These are phyloP conservation scores for Columba guinea DNA, from an alignment of 2,797 vertebrate species.

Conservation along the genomic window DNA sequence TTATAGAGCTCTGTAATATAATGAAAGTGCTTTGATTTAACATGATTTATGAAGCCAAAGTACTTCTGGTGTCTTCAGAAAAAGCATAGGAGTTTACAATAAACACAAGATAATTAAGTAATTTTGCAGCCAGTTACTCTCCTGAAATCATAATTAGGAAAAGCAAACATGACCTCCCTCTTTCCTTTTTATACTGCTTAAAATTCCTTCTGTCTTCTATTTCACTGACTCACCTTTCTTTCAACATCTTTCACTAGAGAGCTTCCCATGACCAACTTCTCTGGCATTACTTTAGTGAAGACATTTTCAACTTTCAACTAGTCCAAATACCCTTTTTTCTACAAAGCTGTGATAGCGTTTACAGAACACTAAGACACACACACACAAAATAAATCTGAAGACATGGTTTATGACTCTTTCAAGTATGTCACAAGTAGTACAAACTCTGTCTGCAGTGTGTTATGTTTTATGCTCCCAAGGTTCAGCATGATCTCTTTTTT, in stretches of 20 bases:
- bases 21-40: conserved; percentile 57
- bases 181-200: not conserved
- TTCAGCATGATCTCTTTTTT: not conserved
- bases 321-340: not conserved
- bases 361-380: not conserved
- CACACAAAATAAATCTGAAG: not conserved
- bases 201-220: conserved; percentile 19
- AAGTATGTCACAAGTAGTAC: not conserved
- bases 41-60: conserved; percentile 58
- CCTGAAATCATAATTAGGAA: conserved; percentile 48
- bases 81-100: conserved; percentile 35
- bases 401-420: not conserved
- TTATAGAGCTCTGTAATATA: conserved; percentile 40
- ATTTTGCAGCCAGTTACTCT: conserved; percentile 54
- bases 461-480: not conserved
- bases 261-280: not conserved
- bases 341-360: not conserved
- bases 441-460: not conserved
- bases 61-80: conserved; percentile 46
- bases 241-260: not conserved
- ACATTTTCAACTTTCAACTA: not conserved
- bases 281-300: not conserved
- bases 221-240: conserved; percentile 37
- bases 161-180: conserved; percentile 34
- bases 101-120: conserved; percentile 64